phyloP scores from a whole-genome alignment of 2,888 invertebrate genomes.

The Philonicus albiceps region DNA sequence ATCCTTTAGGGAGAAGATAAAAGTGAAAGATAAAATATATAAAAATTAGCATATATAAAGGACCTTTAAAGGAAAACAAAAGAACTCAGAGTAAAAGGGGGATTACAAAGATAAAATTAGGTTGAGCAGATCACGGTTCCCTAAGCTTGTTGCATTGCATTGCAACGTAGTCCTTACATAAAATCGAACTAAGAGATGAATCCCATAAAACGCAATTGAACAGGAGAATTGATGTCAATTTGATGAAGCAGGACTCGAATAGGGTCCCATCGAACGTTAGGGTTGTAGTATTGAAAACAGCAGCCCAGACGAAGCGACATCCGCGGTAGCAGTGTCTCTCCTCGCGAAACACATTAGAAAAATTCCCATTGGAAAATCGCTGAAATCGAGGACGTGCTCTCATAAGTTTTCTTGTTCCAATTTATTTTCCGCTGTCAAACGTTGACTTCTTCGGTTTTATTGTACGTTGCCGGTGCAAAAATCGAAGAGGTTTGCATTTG shows the following conservation, averaged over 20 bases:
- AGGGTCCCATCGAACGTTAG: neutral
- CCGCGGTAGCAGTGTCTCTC: neutral
- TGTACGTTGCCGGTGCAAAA: neutral
- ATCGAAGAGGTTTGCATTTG: neutral
- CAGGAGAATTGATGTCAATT: neutral
- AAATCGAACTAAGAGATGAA: neutral
- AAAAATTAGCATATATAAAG: neutral
- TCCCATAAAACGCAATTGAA: neutral
- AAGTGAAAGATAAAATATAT: neutral
- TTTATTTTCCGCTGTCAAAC: neutral
- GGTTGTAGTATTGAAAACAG: neutral
- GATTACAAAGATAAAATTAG: neutral
- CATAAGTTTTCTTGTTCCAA: neutral
- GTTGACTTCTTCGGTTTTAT: neutral
- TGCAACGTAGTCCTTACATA: neutral
- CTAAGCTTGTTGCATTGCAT: neutral
- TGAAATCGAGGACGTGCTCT: neutral
- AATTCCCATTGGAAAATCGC: neutral
- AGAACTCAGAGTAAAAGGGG: neutral
- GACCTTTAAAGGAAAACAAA: neutral
- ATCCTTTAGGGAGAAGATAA: no score
- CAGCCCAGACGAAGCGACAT: neutral
- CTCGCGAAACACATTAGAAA: neutral
- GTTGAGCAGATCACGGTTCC: neutral
- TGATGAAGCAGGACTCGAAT: neutral